These are phyloP conservation scores for Psittacula cyanocephala DNA, from an alignment of 2,113 vertebrate genomes.

Conservation along the genomic window DNA sequence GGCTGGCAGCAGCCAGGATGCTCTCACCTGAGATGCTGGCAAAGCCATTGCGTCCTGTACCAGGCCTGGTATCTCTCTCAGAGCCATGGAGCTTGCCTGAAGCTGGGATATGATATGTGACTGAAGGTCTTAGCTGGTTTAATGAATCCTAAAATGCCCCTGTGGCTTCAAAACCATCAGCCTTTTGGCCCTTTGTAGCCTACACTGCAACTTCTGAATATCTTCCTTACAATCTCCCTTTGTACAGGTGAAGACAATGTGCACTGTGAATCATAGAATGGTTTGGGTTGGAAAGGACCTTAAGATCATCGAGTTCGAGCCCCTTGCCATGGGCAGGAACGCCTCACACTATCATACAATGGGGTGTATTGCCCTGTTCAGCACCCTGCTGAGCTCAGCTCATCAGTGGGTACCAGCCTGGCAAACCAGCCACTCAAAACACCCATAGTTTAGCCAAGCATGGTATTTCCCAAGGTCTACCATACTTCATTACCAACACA, in stretches of 20 bases:
- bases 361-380: neutral
- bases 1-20: neutral
- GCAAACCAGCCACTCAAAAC: neutral
- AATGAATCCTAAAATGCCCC: neutral
- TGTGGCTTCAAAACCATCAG: neutral
- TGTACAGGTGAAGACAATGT: accelerated
- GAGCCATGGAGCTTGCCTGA: neutral
- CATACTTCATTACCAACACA: neutral
- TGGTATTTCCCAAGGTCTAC: neutral
- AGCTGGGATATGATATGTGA: neutral
- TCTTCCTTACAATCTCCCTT: neutral
- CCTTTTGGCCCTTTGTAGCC: neutral
- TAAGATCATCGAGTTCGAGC: neutral
- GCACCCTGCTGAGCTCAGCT: neutral
- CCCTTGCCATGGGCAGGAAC: neutral
- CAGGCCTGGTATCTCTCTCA: neutral
- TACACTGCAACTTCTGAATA: neutral
- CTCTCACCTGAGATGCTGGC: neutral
- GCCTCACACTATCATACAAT: neutral
- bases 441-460: neutral
- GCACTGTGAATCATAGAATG: neutral
- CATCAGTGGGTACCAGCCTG: neutral
- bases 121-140: neutral
- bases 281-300: neutral
- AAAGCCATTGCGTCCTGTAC: neutral